Conservation (phyloP, 2,113 vertebrate genomes). For the Mionectes macconnelli region DNA sequence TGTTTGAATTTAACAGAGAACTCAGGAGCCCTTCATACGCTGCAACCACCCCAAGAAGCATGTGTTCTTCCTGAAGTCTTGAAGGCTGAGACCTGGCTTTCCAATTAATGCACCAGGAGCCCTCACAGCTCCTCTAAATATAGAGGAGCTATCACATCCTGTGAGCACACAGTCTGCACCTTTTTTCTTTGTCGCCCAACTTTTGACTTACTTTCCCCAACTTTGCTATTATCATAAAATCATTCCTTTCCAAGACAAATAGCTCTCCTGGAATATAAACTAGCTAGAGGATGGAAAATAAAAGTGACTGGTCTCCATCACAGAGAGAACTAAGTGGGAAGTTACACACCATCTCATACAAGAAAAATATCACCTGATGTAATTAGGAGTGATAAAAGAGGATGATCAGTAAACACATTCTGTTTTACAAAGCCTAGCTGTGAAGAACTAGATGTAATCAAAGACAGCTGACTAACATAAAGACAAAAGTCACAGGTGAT, state of each 20-base stretch:
- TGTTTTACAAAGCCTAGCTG: background rate
- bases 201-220: background rate
- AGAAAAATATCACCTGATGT: background rate
- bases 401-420: background rate
- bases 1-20: background rate
- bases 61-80: background rate
- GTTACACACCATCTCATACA: background rate
- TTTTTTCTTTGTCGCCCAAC: background rate
- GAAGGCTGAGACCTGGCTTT: background rate
- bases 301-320: background rate
- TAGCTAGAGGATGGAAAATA: background rate
- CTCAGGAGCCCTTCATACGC: accelerated
- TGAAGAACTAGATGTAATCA: background rate
- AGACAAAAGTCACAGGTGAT: background rate
- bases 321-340: background rate
- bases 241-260: background rate
- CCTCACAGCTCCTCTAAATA: background rate
- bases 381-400: background rate
- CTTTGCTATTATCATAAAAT: background rate
- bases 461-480: background rate
- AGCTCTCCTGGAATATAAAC: background rate
- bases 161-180: background rate
- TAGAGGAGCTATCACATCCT: no score
- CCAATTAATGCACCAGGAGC: background rate
- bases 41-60: accelerated